Evolutionary conservation across 2,888 invertebrate species (phyloP).

Genomic region (Diadegma fenestrale): DNA sequence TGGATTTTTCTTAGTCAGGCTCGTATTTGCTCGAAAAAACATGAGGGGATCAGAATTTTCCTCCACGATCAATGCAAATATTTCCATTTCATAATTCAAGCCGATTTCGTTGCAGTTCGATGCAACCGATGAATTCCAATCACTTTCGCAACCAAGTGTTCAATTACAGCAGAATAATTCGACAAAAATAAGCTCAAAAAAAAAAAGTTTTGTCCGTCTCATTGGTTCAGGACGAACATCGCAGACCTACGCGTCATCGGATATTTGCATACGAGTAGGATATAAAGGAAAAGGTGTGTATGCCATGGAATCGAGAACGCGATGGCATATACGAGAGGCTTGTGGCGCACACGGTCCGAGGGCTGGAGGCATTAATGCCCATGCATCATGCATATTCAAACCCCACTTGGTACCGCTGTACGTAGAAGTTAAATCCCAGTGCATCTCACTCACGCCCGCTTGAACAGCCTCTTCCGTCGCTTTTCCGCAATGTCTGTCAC

Average conservation of each 20-base stretch:
- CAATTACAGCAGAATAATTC: background rate
- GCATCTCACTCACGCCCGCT: conserved; percentile 73
- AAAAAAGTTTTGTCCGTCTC: conserved; percentile 15
- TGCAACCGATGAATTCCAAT: no score
- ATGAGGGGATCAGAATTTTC: no score
- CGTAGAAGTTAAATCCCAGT: conserved; percentile 83
- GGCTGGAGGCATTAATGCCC: conserved; percentile 82
- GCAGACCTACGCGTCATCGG: conserved; percentile 76
- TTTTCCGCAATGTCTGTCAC: conserved; percentile 68
- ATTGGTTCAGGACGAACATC: conserved; percentile 60
- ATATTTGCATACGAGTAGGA: conserved; percentile 83
- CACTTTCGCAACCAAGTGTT: background rate
- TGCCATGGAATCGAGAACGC: conserved; percentile 41
- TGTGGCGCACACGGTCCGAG: conserved; percentile 60
- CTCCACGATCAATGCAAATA: no score
- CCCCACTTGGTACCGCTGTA: conserved; percentile 82
- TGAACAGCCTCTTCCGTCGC: conserved; percentile 48
- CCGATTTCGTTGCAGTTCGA: no score
- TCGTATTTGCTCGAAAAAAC: background rate
- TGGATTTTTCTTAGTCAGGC: background rate
- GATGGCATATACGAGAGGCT: conserved; percentile 37
- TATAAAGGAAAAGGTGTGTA: conserved; percentile 63
- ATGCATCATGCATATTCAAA: conserved; percentile 85
- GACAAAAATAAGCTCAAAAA: background rate
- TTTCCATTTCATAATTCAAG: background rate